phyloP scores from a whole-genome alignment of 1,140 invertebrate genomes.

The Chelonus insularis region DNA sequence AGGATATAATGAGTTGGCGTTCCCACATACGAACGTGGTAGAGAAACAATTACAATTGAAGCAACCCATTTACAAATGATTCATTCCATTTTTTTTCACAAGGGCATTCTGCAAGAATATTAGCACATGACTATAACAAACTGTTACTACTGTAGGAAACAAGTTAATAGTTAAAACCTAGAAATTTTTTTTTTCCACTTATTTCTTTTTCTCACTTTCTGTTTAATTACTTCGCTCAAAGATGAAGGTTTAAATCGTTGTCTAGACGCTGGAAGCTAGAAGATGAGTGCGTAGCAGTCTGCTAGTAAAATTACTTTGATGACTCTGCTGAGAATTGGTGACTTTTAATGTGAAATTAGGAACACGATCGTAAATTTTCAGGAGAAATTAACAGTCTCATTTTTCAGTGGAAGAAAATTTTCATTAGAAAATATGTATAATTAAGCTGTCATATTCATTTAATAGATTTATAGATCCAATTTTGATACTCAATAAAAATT shows the following conservation, averaged over 20 bases:
- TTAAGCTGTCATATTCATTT: no score
- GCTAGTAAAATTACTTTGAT: neutral
- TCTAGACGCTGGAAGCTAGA: no score
- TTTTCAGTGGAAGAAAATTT: no score
- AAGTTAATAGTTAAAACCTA: neutral
- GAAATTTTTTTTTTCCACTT: neutral
- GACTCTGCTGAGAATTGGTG: neutral
- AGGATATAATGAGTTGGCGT: slow-evolving; percentile 18
- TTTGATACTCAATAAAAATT: no score
- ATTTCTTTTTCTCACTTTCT: no score
- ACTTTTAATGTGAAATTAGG: no score
- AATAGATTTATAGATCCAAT: no score
- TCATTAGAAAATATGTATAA: no score
- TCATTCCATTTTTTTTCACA: slow-evolving; percentile 31
- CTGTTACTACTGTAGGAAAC: neutral
- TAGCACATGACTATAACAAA: neutral
- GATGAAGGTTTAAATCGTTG: no score
- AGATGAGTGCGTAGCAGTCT: no score
- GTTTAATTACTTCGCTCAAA: no score
- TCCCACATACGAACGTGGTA: neutral
- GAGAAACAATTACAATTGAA: slow-evolving; percentile 37
- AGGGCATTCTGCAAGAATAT: neutral
- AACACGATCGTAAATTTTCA: no score
- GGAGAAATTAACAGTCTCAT: neutral
- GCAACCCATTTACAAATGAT: slow-evolving; percentile 37